Conservation (phyloP, 2,113 vertebrate genomes). For the Anolis sagrei region DNA sequence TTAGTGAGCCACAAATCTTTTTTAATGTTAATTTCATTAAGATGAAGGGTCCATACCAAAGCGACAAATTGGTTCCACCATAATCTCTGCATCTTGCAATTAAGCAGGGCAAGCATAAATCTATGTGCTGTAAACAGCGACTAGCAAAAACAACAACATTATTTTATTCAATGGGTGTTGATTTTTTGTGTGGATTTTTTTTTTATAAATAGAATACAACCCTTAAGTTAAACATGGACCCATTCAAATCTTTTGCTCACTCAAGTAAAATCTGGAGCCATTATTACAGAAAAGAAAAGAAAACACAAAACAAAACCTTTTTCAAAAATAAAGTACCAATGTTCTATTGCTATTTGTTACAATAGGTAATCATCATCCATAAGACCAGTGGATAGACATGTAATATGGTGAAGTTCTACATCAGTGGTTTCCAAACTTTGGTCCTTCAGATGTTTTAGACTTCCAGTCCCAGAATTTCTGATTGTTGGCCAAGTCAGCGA, state of each 20-base stretch:
- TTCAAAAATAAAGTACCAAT: background rate
- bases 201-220: background rate
- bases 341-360: background rate
- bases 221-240: background rate
- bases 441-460: no score
- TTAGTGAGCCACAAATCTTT: slow-evolving; percentile 65
- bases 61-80: slow-evolving; percentile 46
- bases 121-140: slow-evolving; percentile 16
- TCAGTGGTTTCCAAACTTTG: no score
- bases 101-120: slow-evolving; percentile 10
- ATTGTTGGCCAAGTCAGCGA: no score
- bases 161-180: slow-evolving; percentile 10
- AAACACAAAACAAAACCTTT: slow-evolving; percentile 4
- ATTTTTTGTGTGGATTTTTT: background rate
- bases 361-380: background rate
- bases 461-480: no score
- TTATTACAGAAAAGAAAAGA: slow-evolving; percentile 28
- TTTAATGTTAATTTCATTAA: slow-evolving; percentile 53
- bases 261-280: background rate
- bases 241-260: slow-evolving; percentile 45
- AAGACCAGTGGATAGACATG: background rate
- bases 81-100: slow-evolving; percentile 20
- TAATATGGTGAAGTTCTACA: background rate
- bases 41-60: slow-evolving; percentile 40
- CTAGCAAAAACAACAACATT: slow-evolving; percentile 32